Evolutionary conservation across 1,140 invertebrate genomes (phyloP).

Genomic region (Pseudomyrmex gracilis): DNA sequence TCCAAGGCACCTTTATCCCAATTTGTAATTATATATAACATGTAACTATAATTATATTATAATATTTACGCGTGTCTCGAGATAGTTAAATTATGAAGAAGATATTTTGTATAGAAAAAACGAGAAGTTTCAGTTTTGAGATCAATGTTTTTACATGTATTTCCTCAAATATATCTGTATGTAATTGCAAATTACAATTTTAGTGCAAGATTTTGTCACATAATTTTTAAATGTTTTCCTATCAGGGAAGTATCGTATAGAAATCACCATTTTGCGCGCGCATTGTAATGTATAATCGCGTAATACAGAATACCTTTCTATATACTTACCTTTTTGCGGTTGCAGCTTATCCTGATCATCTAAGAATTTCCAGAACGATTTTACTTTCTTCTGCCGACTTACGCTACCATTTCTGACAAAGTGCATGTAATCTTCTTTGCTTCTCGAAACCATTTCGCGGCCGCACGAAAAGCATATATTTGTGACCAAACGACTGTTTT

Average conservation of each 20-base stretch:
- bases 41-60: too few relatives aligned
- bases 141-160: too few relatives aligned
- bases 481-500: not conserved
- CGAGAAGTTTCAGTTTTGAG: too few relatives aligned
- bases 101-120: too few relatives aligned
- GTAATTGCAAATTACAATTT: too few relatives aligned
- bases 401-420: slow-evolving; percentile 57
- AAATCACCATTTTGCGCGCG: too few relatives aligned
- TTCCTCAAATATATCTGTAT: too few relatives aligned
- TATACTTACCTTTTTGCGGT: slow-evolving; percentile 46
- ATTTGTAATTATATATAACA: not conserved
- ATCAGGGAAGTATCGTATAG: too few relatives aligned
- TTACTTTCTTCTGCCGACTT: slow-evolving; percentile 66
- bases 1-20: not conserved
- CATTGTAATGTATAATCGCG: not conserved
- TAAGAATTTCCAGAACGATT: slow-evolving; percentile 74
- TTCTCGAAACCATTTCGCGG: slow-evolving; percentile 18
- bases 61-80: too few relatives aligned
- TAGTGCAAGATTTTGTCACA: too few relatives aligned
- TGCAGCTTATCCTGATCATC: slow-evolving; percentile 52
- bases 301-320: not conserved
- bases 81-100: too few relatives aligned
- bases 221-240: too few relatives aligned
- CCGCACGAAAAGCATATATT: not conserved
- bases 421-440: slow-evolving; percentile 19